Evolutionary conservation across 2,888 invertebrate species (phyloP).

Genomic region (Erebia palarica): DNA sequence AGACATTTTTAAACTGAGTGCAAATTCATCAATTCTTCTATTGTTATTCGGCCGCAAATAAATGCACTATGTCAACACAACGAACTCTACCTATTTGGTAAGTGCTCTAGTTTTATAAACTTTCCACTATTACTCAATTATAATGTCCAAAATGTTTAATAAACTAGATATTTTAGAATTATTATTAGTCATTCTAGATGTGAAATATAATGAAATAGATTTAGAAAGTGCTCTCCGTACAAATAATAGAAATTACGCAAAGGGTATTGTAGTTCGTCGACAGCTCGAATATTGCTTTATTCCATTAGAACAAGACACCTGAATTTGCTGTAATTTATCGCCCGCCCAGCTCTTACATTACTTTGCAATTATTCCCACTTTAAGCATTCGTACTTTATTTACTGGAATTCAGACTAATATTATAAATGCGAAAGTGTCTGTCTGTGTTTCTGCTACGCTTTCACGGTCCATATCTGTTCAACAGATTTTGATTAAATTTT

Average conservation of each 20-base stretch:
- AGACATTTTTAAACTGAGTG: no score
- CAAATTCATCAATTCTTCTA: no score
- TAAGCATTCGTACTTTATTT: conserved; percentile 4
- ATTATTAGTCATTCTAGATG: not conserved
- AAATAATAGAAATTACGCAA: conserved; percentile 40
- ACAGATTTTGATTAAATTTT: no score
- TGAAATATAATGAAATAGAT: conserved; percentile 29
- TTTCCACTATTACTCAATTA: not conserved
- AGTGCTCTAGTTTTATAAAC: not conserved
- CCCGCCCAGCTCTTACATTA: conserved; percentile 37
- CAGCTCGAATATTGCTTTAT: conserved; percentile 35
- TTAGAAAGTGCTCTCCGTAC: conserved; percentile 36
- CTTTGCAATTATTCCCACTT: conserved; percentile 38
- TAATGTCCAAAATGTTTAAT: not conserved
- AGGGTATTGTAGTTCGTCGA: conserved; percentile 36
- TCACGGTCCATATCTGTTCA: no score
- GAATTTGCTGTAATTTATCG: conserved; percentile 41
- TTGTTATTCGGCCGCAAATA: no score
- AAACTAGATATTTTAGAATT: not conserved
- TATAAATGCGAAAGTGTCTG: no score
- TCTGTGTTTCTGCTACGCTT: no score
- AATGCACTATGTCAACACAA: not conserved
- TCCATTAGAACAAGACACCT: conserved; percentile 39
- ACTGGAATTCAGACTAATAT: no score
- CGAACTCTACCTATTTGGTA: not conserved